Percentiles rank a stretch among this genome's conserved stretches.
These are phyloP conservation scores for Lycaena phlaeas DNA, from an alignment of 2,888 invertebrate genomes.

Conservation along the genomic window DNA sequence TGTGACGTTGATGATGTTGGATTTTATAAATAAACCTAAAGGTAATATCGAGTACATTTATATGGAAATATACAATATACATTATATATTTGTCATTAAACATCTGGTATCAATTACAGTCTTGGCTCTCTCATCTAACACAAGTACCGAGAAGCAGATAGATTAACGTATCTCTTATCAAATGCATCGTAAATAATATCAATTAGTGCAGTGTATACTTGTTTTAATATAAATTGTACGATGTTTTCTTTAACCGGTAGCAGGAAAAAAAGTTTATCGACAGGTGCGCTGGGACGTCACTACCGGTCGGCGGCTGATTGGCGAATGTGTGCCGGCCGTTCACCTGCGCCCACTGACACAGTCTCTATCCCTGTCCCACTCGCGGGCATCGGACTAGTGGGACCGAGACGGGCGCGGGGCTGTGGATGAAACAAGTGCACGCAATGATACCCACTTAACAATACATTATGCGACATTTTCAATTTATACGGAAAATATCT, in stretches of 20 bases:
- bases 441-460: constrained; percentile 37
- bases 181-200: neutral
- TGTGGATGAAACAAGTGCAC: constrained; percentile 31
- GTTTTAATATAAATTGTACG: constrained; percentile 22
- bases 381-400: constrained; percentile 19
- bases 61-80: too few relatives aligned
- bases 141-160: neutral
- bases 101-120: too few relatives aligned
- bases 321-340: constrained; percentile 66
- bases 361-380: constrained; percentile 40
- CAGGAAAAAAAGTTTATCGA: constrained; percentile 32
- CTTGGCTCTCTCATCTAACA: too few relatives aligned
- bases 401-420: constrained; percentile 29
- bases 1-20: too few relatives aligned
- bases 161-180: neutral
- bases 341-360: constrained; percentile 64
- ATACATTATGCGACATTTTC: constrained; percentile 43
- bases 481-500: constrained; percentile 42
- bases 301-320: constrained; percentile 59
- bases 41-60: too few relatives aligned
- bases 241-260: constrained; percentile 24
- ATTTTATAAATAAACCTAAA: too few relatives aligned
- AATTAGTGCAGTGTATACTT: constrained; percentile 6
- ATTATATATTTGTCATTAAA: too few relatives aligned
- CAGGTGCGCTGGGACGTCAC: constrained; percentile 52